phyloP scores from a whole-genome alignment of 2,113 vertebrate genomes.

The Onychostruthus taczanowskii region DNA sequence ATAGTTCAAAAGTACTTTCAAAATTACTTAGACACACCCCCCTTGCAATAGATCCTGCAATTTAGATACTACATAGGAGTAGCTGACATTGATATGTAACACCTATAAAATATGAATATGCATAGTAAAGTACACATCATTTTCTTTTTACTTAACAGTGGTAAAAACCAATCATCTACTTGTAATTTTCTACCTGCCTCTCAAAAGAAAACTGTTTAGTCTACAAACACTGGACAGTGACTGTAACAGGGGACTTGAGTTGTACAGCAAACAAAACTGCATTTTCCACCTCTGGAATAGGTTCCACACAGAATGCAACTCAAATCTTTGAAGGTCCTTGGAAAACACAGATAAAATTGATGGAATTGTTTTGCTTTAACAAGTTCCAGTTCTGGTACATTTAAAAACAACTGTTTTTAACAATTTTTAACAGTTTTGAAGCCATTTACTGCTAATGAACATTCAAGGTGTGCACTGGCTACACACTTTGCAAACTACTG shows the following conservation, averaged over 20 bases:
- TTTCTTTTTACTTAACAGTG: neutral
- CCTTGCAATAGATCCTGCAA: neutral
- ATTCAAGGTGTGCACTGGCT: neutral
- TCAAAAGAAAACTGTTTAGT: neutral
- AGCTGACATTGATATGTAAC: neutral
- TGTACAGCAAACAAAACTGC: neutral
- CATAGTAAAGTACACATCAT: accelerated
- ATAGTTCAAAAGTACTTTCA: neutral
- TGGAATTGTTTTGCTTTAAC: neutral
- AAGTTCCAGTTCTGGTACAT: neutral
- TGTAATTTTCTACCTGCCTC: neutral
- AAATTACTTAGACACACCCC: neutral
- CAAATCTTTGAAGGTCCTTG: neutral
- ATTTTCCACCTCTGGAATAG: neutral
- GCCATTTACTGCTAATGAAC: accelerated
- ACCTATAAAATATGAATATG: neutral
- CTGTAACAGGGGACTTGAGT: neutral
- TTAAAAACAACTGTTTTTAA: neutral
- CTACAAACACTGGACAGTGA: neutral
- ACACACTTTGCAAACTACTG: neutral
- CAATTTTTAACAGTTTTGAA: neutral
- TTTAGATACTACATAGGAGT: accelerated
- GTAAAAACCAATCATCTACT: neutral
- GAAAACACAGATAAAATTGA: neutral
- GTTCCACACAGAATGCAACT: neutral